Conservation (phyloP, 2,888 invertebrate genomes). For the Stenichneumon culpator region DNA sequence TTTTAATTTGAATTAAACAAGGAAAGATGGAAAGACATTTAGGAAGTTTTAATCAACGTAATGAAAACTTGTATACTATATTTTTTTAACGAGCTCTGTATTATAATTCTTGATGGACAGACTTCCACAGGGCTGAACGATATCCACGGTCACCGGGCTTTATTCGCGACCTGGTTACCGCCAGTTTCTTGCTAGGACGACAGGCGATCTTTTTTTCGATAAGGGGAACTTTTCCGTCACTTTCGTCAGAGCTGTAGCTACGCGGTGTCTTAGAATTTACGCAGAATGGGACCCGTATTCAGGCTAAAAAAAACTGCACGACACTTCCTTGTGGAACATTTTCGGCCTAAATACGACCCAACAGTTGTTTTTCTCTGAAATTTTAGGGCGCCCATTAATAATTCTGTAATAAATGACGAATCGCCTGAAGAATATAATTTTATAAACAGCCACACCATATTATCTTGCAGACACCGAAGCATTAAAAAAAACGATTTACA, state of each 20-base stretch:
- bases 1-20: slow-evolving; percentile 45
- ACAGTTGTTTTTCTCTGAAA: not conserved
- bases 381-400: not conserved
- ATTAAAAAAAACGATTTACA: slow-evolving; percentile 39
- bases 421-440: not conserved
- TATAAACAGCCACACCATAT: slow-evolving; percentile 35
- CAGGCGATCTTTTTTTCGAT: not conserved
- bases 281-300: not conserved
- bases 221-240: not conserved
- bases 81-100: slow-evolving; percentile 59
- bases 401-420: not conserved
- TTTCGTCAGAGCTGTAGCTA: not conserved
- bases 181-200: not conserved
- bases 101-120: slow-evolving; percentile 18
- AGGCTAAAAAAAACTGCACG: not conserved
- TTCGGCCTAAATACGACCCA: not conserved
- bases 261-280: not conserved
- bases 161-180: slow-evolving; percentile 14
- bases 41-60: slow-evolving; percentile 37
- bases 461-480: slow-evolving; percentile 3
- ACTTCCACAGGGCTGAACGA: slow-evolving; percentile 23
- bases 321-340: not conserved
- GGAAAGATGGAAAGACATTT: slow-evolving; percentile 44
- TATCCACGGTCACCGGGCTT: slow-evolving; percentile 35
- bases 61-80: slow-evolving; percentile 54